Evolutionary conservation across 35 echinoderm and acorn worm genomes (phyloP).

Genomic region (Acanthaster planci): DNA sequence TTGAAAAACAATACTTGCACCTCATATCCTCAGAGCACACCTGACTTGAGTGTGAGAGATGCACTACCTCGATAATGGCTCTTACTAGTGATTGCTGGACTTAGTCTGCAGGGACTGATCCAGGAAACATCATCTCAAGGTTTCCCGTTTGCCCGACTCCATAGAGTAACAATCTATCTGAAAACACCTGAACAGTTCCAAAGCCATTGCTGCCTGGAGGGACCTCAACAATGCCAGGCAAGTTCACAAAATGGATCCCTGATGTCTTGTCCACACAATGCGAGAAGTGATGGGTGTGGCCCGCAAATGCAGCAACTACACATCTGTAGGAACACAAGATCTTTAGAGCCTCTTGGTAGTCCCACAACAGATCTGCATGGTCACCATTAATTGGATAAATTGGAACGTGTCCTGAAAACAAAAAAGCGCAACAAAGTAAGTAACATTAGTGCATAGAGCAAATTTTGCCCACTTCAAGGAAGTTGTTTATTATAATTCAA

Average conservation of each 20-base stretch:
- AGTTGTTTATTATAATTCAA: too few relatives aligned
- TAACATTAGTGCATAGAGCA: too few relatives aligned
- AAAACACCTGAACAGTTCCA: conserved; percentile 67
- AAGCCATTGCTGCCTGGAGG: conserved; percentile 67
- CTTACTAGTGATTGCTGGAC: too few relatives aligned
- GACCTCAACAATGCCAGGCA: conserved; percentile 69
- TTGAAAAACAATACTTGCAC: too few relatives aligned
- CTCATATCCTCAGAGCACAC: too few relatives aligned
- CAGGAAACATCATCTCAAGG: neutral
- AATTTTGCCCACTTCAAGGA: too few relatives aligned
- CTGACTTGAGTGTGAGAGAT: too few relatives aligned
- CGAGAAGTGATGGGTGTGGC: conserved; percentile 66
- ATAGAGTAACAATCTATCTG: conserved; percentile 38
- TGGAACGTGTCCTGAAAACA: conserved; percentile 79
- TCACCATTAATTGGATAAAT: conserved; percentile 23
- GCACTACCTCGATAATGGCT: too few relatives aligned
- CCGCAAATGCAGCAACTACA: conserved; percentile 71
- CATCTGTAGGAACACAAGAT: conserved; percentile 50
- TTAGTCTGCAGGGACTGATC: neutral
- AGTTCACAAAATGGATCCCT: conserved; percentile 71
- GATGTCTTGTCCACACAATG: conserved; percentile 37
- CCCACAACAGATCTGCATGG: conserved; percentile 64
- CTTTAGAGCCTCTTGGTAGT: conserved; percentile 69
- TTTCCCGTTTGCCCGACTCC: conserved; percentile 45
- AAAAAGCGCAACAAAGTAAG: neutral